Evolutionary conservation across 1,140 invertebrate species (phyloP).

Genomic region (Coboldia fuscipes): DNA sequence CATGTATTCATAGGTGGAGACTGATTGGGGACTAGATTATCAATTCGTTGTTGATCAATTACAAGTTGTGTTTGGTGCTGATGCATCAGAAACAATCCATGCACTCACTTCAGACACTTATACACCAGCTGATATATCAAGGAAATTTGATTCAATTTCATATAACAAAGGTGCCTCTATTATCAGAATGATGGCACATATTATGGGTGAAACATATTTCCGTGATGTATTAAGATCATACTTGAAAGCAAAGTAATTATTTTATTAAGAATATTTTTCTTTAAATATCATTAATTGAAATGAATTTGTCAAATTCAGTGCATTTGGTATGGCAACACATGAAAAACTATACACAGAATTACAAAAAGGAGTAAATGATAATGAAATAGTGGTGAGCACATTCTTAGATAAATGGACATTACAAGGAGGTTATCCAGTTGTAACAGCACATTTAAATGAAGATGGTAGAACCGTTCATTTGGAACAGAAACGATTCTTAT

Average conservation of each 20-base stretch:
- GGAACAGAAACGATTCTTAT: slow-evolving; percentile 27
- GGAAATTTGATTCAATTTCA: slow-evolving; percentile 33
- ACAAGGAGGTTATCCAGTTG: slow-evolving; percentile 51
- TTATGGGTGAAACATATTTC: slow-evolving; percentile 40
- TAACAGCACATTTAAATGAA: slow-evolving; percentile 22
- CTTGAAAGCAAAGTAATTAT: slow-evolving; percentile 26
- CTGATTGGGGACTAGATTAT: slow-evolving; percentile 24
- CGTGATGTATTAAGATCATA: slow-evolving; percentile 31
- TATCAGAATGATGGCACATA: slow-evolving; percentile 53
- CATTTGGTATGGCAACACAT: slow-evolving; percentile 31
- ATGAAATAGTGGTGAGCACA: slow-evolving; percentile 19
- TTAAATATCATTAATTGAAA: not conserved
- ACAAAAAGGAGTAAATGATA: slow-evolving; percentile 21
- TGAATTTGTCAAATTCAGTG: slow-evolving; percentile 13
- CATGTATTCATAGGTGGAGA: slow-evolving; percentile 21
- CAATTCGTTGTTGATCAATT: slow-evolving; percentile 39
- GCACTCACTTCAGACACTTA: slow-evolving; percentile 27
- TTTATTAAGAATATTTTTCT: too few relatives aligned
- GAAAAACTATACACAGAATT: slow-evolving; percentile 36
- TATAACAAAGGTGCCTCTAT: slow-evolving; percentile 43
- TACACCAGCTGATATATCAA: slow-evolving; percentile 23
- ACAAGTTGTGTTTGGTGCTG: slow-evolving; percentile 36
- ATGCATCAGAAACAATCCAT: slow-evolving; percentile 38
- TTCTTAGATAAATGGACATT: slow-evolving; percentile 51
- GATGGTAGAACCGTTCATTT: slow-evolving; percentile 8